A percentile compares a stretch with the other conserved stretches of the same genome.
phyloP scores from a whole-genome alignment of 1,140 invertebrate species.

The Drosophila littoralis region DNA sequence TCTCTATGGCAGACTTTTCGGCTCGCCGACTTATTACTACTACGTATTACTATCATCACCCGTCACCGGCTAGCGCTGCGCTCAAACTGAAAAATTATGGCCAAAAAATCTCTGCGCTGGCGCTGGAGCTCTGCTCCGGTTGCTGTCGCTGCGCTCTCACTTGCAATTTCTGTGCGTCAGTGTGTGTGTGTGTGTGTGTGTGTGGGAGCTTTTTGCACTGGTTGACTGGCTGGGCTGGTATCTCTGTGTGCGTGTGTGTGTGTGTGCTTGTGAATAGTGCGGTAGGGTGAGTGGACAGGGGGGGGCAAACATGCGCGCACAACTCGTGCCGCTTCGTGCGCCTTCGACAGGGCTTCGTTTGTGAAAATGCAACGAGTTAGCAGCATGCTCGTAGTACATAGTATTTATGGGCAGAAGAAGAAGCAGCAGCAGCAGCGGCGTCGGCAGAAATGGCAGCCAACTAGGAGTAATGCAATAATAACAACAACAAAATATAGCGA shows the following conservation, averaged over 20 bases:
- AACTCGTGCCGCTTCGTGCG: conserved; percentile 60
- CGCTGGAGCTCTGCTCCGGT: conserved; percentile 52
- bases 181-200: conserved; percentile 12
- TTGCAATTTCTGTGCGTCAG: conserved; percentile 57
- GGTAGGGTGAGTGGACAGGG: conserved; percentile 6
- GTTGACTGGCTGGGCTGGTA: conserved; percentile 27
- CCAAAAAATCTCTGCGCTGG: conserved; percentile 77
- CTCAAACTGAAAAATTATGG: conserved; percentile 79
- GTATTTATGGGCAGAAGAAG: conserved; percentile 66
- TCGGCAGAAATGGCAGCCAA: conserved; percentile 61
- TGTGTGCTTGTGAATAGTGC: conserved; percentile 9
- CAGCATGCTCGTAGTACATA: conserved; percentile 64
- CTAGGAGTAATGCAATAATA: conserved; percentile 53
- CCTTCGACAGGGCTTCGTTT: conserved; percentile 43
- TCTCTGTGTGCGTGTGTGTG: background rate
- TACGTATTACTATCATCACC: conserved; percentile 64
- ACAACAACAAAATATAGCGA: conserved; percentile 13
- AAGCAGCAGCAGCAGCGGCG: conserved; percentile 31
- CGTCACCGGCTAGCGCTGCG: conserved; percentile 77
- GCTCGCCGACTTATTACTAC: conserved; percentile 54
- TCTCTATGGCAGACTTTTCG: conserved; percentile 42
- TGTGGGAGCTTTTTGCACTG: conserved; percentile 51
- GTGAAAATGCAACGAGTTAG: conserved; percentile 56
- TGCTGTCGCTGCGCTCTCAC: conserved; percentile 34
- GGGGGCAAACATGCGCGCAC: conserved; percentile 64